Evolutionary conservation across 2,888 invertebrate species (phyloP).

Genomic region (Lepidochitona cinerea): DNA sequence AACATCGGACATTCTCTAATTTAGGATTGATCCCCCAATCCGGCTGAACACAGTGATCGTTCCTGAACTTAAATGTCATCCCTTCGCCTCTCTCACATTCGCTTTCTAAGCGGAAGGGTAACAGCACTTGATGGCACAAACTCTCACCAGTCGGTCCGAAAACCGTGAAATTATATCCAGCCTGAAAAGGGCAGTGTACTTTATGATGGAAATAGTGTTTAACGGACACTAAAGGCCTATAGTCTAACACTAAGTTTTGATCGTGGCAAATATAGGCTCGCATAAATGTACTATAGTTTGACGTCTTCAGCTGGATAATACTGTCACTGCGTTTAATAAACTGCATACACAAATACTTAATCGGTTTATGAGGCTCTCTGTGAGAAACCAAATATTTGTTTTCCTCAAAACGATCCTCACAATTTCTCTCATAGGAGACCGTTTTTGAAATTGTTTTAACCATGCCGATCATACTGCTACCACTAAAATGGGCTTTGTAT

Average conservation of each 20-base stretch:
- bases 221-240: constrained; percentile 50
- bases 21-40: constrained; percentile 30
- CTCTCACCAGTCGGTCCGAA: constrained; percentile 28
- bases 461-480: background rate
- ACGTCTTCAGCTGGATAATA: constrained; percentile 55
- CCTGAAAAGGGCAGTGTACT: constrained; percentile 30
- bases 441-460: background rate
- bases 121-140: constrained; percentile 25
- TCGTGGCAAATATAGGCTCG: constrained; percentile 43
- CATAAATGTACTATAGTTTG: constrained; percentile 12
- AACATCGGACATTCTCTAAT: constrained; percentile 41
- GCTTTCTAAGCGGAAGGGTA: constrained; percentile 50
- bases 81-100: constrained; percentile 58
- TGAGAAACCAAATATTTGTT: constrained; percentile 48
- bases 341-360: constrained; percentile 54
- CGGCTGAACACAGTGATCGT: constrained; percentile 39
- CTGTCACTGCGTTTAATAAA: constrained; percentile 50
- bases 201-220: background rate
- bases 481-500: background rate
- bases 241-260: constrained; percentile 45
- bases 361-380: constrained; percentile 19
- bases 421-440: constrained; percentile 15
- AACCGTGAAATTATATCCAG: constrained; percentile 38
- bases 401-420: constrained; percentile 15
- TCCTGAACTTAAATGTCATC: constrained; percentile 51